Conservation (phyloP, 2,113 vertebrate genomes). For the Rhinopomastus cyanomelas region DNA sequence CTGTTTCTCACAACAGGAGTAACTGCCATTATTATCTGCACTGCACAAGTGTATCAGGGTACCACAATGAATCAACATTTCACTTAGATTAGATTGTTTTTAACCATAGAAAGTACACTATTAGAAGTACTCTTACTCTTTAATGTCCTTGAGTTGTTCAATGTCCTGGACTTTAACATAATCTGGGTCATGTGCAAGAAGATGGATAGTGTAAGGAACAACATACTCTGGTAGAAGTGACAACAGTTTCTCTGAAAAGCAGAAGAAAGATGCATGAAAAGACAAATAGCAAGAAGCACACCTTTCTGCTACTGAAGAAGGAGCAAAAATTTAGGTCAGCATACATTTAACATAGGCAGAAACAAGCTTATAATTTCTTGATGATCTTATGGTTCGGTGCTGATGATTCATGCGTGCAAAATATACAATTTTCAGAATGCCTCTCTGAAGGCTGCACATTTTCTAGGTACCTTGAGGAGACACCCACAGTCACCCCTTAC, state of each 20-base stretch:
- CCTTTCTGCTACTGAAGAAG: neutral
- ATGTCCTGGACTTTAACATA: constrained; percentile 98
- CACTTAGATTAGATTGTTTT: neutral
- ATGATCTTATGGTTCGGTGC: neutral
- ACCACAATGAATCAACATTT: neutral
- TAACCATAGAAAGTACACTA: neutral
- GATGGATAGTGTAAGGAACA: constrained; percentile 97
- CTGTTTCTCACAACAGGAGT: neutral
- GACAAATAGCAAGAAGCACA: neutral
- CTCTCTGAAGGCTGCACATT: neutral
- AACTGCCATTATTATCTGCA: neutral
- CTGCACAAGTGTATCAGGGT: neutral
- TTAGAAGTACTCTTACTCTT: constrained; percentile 88
- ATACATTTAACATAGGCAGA: neutral
- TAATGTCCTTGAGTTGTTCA: constrained; percentile 98
- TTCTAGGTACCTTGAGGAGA: neutral
- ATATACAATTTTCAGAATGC: neutral
- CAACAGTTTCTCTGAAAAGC: constrained; percentile 90
- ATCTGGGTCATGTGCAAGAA: constrained; percentile 97
- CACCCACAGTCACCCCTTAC: neutral
- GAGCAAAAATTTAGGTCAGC: neutral
- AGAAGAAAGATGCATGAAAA: constrained; percentile 31
- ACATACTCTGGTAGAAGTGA: constrained; percentile 97
- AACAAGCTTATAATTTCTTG: neutral
- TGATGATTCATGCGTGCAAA: neutral